phyloP scores from a whole-genome alignment of 2,113 vertebrate species.

The Malurus elegans region DNA sequence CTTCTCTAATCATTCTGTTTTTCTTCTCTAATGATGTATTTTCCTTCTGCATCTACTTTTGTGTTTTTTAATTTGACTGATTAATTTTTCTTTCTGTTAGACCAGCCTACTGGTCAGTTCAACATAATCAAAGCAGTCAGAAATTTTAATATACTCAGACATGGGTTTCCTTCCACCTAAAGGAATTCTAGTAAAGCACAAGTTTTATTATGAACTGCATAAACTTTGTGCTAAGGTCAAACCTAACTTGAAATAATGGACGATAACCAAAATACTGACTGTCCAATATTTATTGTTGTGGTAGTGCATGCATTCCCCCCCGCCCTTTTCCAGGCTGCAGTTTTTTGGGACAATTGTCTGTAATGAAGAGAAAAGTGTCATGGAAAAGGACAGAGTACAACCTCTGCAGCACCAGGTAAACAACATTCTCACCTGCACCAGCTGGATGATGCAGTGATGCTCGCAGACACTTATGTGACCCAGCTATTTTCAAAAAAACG shows the following conservation, averaged over 20 bases:
- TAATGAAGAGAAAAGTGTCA: background rate
- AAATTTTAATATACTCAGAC: background rate
- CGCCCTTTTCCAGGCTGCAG: too few species aligned
- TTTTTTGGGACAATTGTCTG: background rate
- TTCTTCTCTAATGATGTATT: background rate
- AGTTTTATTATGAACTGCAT: background rate
- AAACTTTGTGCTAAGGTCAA: background rate
- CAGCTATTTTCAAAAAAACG: background rate
- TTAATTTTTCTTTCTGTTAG: background rate
- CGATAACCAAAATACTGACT: background rate
- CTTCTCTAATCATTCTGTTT: background rate
- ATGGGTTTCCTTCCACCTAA: background rate
- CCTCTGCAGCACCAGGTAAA: background rate
- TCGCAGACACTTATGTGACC: constrained; percentile 21
- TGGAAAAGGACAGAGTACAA: background rate
- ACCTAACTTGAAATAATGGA: background rate
- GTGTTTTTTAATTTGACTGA: background rate
- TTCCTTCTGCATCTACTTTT: background rate
- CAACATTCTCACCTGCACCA: background rate
- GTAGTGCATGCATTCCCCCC: too few species aligned
- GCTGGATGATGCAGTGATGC: background rate
- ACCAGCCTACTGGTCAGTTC: background rate
- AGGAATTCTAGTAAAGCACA: background rate
- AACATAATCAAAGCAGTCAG: background rate
- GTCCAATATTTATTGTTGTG: background rate